phyloP scores from a whole-genome alignment of 1,140 invertebrate genomes.

The Ceratina australensis region DNA sequence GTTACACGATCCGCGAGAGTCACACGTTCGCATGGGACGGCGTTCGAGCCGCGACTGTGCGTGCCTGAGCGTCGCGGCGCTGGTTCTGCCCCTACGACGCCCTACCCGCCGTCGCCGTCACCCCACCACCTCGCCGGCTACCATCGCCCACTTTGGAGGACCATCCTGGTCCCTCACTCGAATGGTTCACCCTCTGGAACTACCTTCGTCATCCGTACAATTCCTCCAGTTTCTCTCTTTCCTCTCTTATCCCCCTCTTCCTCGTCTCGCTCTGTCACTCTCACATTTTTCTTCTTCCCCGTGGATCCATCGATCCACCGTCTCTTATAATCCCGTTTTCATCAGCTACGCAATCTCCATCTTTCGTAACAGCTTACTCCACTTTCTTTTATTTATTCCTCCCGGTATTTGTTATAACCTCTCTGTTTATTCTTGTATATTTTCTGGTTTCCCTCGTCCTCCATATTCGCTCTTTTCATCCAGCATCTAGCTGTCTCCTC shows the following conservation, averaged over 20 bases:
- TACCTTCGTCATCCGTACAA: slow-evolving; percentile 51
- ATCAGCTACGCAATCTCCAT: slow-evolving; percentile 4
- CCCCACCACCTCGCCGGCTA: slow-evolving; percentile 54
- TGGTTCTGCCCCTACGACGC: slow-evolving; percentile 75
- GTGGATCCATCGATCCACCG: slow-evolving; percentile 1
- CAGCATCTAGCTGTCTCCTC: slow-evolving; percentile 32
- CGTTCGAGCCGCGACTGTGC: slow-evolving; percentile 77
- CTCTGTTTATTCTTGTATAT: not conserved
- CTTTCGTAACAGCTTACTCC: slow-evolving; percentile 15
- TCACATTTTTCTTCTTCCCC: not conserved
- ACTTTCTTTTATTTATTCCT: not conserved
- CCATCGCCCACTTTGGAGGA: slow-evolving; percentile 47
- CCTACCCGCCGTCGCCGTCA: slow-evolving; percentile 68
- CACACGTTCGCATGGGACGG: slow-evolving; percentile 72
- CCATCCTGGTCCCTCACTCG: slow-evolving; percentile 52
- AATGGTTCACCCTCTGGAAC: slow-evolving; percentile 56
- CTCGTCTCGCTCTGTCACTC: not conserved
- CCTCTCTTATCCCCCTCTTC: not conserved
- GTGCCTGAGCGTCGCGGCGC: slow-evolving; percentile 74
- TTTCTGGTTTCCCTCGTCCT: not conserved
- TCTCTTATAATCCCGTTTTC: slow-evolving; percentile 1
- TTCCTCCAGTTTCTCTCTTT: slow-evolving; percentile 23
- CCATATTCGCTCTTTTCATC: slow-evolving; percentile 8
- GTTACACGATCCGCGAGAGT: slow-evolving; percentile 45
- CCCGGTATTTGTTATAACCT: too few relatives aligned